phyloP scores from a whole-genome alignment of 2,888 invertebrate genomes.

The Mantis religiosa region DNA sequence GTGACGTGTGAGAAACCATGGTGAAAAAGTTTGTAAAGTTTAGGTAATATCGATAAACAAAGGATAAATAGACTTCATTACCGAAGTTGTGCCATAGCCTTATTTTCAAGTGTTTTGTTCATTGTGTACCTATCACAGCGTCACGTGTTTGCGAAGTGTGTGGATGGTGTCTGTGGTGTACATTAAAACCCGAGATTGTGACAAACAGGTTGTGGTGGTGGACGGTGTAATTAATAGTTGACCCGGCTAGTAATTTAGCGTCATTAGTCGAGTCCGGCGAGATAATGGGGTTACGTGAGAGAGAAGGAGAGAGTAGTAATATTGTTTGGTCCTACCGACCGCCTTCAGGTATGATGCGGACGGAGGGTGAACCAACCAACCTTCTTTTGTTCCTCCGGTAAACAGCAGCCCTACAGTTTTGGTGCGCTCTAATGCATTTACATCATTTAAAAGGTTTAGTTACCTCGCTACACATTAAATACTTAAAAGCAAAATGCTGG shows the following conservation, averaged over 20 bases:
- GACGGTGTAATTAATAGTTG: slow-evolving; percentile 25
- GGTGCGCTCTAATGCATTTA: neutral
- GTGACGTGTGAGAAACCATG: too few relatives aligned
- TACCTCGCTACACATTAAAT: too few relatives aligned
- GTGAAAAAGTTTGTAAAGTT: too few relatives aligned
- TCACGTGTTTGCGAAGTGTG: neutral
- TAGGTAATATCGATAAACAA: too few relatives aligned
- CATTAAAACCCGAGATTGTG: neutral
- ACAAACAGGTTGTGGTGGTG: neutral
- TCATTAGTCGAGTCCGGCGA: slow-evolving; percentile 23
- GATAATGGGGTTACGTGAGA: slow-evolving; percentile 18
- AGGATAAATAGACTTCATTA: too few relatives aligned
- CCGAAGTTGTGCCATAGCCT: too few relatives aligned
- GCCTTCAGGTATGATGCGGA: slow-evolving; percentile 1
- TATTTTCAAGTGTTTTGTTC: too few relatives aligned
- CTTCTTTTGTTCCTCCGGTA: neutral
- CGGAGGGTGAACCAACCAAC: neutral
- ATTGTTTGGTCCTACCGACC: neutral
- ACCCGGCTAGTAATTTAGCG: slow-evolving; percentile 27
- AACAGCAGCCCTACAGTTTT: neutral
- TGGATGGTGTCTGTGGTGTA: neutral
- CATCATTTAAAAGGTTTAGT: neutral
- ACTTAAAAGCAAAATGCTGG: too few relatives aligned
- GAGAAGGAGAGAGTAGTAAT: neutral
- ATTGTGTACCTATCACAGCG: too few relatives aligned